Evolutionary conservation across 2,113 vertebrate genomes (phyloP), one percentile per base, ranked within the genome.

Genomic region (Onychostoma macrolepis): DNA sequence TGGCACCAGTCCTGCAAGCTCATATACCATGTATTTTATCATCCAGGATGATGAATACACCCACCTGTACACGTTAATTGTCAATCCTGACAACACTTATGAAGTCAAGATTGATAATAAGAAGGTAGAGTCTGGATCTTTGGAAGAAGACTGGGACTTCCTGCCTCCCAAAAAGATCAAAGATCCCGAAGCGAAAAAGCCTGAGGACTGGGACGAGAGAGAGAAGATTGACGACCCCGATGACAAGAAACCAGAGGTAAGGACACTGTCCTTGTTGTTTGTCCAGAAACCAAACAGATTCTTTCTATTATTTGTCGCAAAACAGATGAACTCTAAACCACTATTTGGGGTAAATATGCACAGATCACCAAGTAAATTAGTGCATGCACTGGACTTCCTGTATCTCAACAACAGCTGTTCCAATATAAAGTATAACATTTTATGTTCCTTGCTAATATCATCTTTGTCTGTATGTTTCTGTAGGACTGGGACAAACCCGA

Each of bases 81-180:
- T 97, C 90, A 92, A 91, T 85, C 93, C 96, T 4, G 96, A 96
- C 91, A 96, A 96, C 92, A 97, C 96, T 7, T 97, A 97, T n/a
- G 95, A 95, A 87, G 95, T 98, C 61, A 97, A 97, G 93, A 96
- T 97, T 4, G 95, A 97, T 91, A 97, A 97, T 74, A 93, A 96
- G 88, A 95, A 96, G 86, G 95, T 96, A 3, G 95, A 95, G 87
- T 94, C 94, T 21, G 96, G 95, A 41, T 91, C 61, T 82, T 88
- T 97, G 89, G 95, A 97, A 89, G 95, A 96, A 0, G 95, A 97
- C 87, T 97, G 96, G 96, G 95, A 96, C 90, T 94, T 97, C 79
- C 91, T 97, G 77, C 95, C 95, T n/a, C 89, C 95, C 33, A 95
- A 92, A 86, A 97, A 94, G 90, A 92, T 97, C 43, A 96, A 96